Base-by-base conservation (phyloP, 2,113 vertebrate species). In the Columba janthina region DNA sequence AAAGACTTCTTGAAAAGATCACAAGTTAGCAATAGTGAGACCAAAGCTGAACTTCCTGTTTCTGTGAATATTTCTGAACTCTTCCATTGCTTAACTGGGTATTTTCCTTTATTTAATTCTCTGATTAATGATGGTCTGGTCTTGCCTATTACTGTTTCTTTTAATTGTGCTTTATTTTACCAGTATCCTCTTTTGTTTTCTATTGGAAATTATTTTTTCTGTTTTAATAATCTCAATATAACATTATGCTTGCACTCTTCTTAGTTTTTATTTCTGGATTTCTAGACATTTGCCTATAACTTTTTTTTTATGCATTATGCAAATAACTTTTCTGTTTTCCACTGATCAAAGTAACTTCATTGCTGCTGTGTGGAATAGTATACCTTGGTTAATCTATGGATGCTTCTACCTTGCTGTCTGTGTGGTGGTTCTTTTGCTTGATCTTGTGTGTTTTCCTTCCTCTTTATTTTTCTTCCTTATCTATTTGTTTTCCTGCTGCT, bases 131-230 rank as follows among this genome's bases (percentile, higher is more conserved):
- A 11, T 72, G 13, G 19, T 67, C 29, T 22, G 2, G 19, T 40
- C 3, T 88, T 82, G 16, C 16, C 38, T 3, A 10, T 73, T 53
- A 28, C 38, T n/a, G 12, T 58, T 94, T 53, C 36, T 74, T 89
- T 77, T 78, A 87, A 54, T 46, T 74, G 24, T 79, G 28, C 11
- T 81, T 93, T 85, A 38, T 88, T 88, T 88, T 85, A 34, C 16
- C 15, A 5, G 4, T 42, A n/a, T 2, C 3, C 6, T 54, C 5
- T 71, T 53, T 70, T 65, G 60, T 72, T 67, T 75, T 29, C 20
- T 78, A 9, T 85, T 80, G 34, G 18, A 65, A 89, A 31, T 54
- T 28, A 25, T 70, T 80, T 85, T 86, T 82, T 65, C 24, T 91
- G 1, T 65, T 73, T 69, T 53, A 83, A 32, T 64, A 50, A 50